Percentiles rank a stretch among this genome's conserved stretches.
Conservation (phyloP, 1,140 invertebrate species). For the Asobara japonica region DNA sequence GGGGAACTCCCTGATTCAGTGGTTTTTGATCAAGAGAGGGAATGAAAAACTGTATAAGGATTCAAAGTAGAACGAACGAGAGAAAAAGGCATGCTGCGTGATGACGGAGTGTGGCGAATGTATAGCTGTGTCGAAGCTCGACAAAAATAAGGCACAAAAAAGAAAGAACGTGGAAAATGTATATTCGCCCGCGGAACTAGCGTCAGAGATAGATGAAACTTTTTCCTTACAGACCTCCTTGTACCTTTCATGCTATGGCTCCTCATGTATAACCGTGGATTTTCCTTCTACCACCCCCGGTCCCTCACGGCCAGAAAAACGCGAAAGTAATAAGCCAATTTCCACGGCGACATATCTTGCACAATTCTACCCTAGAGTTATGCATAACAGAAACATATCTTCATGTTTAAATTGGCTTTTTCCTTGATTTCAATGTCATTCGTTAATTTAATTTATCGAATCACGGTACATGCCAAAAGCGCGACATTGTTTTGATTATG, state of each 20-base stretch:
- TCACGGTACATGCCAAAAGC: too few species aligned
- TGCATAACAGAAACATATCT: neutral
- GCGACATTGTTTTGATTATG: too few species aligned
- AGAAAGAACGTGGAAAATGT: neutral
- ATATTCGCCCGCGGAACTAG: conserved; percentile 38
- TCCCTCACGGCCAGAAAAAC: conserved; percentile 33
- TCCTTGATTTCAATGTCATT: neutral
- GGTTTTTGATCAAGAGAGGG: conserved; percentile 8
- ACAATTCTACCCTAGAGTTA: neutral
- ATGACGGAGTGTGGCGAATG: conserved; percentile 8
- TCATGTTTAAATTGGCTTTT: neutral
- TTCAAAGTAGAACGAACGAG: conserved; percentile 13
- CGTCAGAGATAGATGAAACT: conserved; percentile 41
- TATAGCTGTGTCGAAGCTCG: neutral
- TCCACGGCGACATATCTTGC: conserved; percentile 22
- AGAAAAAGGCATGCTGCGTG: neutral
- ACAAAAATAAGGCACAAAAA: neutral
- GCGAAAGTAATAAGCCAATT: conserved; percentile 45
- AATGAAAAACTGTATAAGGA: conserved; percentile 3
- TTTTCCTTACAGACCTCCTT: conserved; percentile 25
- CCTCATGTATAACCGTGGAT: neutral
- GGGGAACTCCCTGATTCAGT: neutral
- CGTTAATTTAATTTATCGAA: neutral
- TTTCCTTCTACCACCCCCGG: neutral
- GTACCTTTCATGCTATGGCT: neutral